These are phyloP conservation scores for Caenorhabditis zanzibari DNA, from an alignment of 2,888 invertebrate species.

Conservation along the genomic window DNA sequence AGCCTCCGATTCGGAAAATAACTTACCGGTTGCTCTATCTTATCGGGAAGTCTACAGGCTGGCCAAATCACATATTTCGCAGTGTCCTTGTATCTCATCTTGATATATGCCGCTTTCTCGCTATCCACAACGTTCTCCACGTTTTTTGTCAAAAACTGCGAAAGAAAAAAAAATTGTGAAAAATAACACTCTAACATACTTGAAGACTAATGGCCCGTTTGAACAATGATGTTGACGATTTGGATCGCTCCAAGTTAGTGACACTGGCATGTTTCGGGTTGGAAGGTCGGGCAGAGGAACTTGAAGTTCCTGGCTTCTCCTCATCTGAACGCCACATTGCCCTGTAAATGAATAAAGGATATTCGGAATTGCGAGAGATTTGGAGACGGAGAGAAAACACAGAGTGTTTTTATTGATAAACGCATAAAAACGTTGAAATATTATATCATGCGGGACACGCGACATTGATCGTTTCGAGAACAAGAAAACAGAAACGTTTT, in stretches of 20 bases:
- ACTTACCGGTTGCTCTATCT: slow-evolving; percentile 49
- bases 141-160: slow-evolving; percentile 71
- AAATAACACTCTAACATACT: slow-evolving; percentile 27
- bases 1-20: no score
- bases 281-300: slow-evolving; percentile 38
- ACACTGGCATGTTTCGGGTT: slow-evolving; percentile 52
- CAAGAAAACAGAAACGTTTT: neutral
- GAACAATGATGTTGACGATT: slow-evolving; percentile 60
- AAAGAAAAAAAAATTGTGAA: neutral
- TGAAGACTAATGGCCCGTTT: slow-evolving; percentile 67
- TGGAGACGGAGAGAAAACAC: slow-evolving; percentile 2
- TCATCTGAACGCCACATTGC: slow-evolving; percentile 64
- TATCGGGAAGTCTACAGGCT: slow-evolving; percentile 65
- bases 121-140: slow-evolving; percentile 57
- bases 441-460: slow-evolving; percentile 21
- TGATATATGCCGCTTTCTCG: slow-evolving; percentile 70
- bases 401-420: slow-evolving; percentile 9
- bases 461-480: slow-evolving; percentile 6
- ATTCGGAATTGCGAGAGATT: neutral
- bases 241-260: slow-evolving; percentile 51
- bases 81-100: slow-evolving; percentile 75
- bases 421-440: slow-evolving; percentile 15
- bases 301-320: slow-evolving; percentile 55
- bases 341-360: no score
- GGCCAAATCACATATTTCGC: slow-evolving; percentile 76